Evolutionary conservation across 2,888 invertebrate genomes (phyloP).

Genomic region (Autographa gamma): DNA sequence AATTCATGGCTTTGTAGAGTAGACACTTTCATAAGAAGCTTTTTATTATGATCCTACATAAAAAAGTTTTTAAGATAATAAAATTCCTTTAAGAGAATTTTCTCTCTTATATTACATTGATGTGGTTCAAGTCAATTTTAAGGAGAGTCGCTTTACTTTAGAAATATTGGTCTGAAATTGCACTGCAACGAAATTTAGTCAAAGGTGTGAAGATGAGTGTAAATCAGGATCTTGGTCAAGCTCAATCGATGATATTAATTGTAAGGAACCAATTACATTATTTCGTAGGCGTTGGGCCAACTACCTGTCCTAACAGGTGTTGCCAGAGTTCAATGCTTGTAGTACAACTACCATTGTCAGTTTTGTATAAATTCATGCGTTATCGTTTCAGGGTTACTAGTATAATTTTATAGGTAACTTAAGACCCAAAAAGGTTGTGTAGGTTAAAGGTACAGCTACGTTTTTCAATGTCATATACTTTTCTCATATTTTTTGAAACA

Average conservation of each 20-base stretch:
- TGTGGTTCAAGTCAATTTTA: too few relatives aligned
- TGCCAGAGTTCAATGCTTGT: constrained; percentile 33
- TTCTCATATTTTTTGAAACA: not conserved
- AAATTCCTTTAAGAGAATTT: too few relatives aligned
- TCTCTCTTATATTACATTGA: too few relatives aligned
- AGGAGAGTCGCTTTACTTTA: too few relatives aligned
- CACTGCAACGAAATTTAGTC: not conserved
- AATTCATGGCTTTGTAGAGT: not conserved
- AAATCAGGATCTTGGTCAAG: not conserved
- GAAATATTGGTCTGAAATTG: too few relatives aligned
- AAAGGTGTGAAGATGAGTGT: not conserved
- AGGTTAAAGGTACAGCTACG: not conserved
- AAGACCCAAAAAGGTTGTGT: not conserved
- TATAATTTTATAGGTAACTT: not conserved
- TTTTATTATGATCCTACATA: too few relatives aligned
- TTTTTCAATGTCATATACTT: not conserved
- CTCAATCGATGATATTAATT: constrained; percentile 22
- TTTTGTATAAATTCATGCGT: constrained; percentile 13
- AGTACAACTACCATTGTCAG: constrained; percentile 22
- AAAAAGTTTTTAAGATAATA: too few relatives aligned
- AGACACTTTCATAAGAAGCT: too few relatives aligned
- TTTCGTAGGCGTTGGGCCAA: constrained; percentile 43
- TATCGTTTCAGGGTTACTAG: constrained; percentile 9
- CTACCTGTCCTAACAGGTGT: constrained; percentile 29
- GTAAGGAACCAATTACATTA: constrained; percentile 31